These are phyloP conservation scores for Tortricodes alternella DNA, from an alignment of 2,888 invertebrate genomes.

Conservation along the genomic window DNA sequence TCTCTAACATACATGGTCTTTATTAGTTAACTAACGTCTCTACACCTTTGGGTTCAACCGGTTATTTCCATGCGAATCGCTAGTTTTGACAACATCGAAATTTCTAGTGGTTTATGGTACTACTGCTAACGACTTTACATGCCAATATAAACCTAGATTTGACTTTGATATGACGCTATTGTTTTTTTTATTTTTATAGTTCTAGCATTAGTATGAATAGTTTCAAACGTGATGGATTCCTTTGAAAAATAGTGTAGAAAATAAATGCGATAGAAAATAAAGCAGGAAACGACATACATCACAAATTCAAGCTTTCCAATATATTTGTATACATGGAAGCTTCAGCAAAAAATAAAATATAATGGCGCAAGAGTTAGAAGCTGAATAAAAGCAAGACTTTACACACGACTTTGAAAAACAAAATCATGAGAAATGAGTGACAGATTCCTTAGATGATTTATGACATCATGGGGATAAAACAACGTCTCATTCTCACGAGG, in stretches of 20 bases:
- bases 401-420: conserved; percentile 27
- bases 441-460: conserved; percentile 22
- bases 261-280: conserved; percentile 5
- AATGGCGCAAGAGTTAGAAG: conserved; percentile 41
- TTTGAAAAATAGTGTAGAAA: conserved; percentile 5
- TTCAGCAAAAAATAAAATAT: conserved; percentile 36
- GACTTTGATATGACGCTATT: background rate
- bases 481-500: background rate
- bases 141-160: conserved; percentile 3
- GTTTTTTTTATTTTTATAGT: background rate
- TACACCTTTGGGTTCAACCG: conserved; percentile 77
- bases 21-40: conserved; percentile 57
- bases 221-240: conserved; percentile 26
- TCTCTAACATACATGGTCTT: conserved; percentile 45
- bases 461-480: background rate
- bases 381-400: conserved; percentile 26
- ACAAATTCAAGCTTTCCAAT: conserved; percentile 40
- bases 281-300: conserved; percentile 25
- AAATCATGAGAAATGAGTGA: conserved; percentile 68
- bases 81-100: conserved; percentile 49
- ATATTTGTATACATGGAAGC: conserved; percentile 40
- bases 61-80: conserved; percentile 50
- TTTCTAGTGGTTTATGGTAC: conserved; percentile 8
- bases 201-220: background rate
- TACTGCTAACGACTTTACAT: conserved; percentile 28